phyloP scores from a whole-genome alignment of 2,113 vertebrate species.

The Apaloderma vittatum region DNA sequence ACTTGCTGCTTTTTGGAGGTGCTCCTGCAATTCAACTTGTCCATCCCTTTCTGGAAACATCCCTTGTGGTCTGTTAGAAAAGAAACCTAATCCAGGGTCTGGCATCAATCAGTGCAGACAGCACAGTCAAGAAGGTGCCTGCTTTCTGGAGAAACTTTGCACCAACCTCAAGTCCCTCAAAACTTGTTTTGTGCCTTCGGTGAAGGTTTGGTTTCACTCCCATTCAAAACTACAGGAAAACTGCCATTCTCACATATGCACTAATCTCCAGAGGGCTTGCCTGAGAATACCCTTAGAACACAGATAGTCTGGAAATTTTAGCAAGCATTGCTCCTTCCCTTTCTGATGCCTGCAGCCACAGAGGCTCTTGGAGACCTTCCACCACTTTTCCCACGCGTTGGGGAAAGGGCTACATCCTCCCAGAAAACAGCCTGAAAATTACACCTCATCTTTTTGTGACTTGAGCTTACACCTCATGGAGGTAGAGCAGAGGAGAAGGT shows the following conservation, averaged over 20 bases:
- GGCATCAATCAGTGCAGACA: rapidly evolving
- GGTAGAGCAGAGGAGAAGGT: not conserved
- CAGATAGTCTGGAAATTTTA: not conserved
- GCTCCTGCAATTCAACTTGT: not conserved
- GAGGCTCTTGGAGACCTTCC: not conserved
- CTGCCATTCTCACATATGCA: rapidly evolving
- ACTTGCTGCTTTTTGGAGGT: not conserved
- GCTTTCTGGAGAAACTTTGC: not conserved
- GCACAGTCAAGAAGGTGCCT: not conserved
- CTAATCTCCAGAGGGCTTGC: not conserved
- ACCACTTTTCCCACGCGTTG: rapidly evolving
- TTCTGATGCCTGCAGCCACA: not conserved
- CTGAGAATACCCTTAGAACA: not conserved
- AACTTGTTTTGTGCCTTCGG: not conserved
- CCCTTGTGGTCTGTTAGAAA: not conserved
- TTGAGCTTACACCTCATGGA: not conserved
- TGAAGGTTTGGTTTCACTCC: not conserved
- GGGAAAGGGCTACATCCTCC: not conserved
- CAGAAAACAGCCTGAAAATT: not conserved
- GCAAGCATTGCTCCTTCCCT: not conserved
- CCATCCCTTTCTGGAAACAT: not conserved
- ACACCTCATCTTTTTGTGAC: not conserved
- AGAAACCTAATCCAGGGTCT: not conserved
- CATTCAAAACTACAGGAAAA: not conserved
- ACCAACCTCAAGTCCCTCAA: not conserved